Evolutionary conservation across 2,797 vertebrate genomes (phyloP).

Genomic region (Nothura maculosa): DNA sequence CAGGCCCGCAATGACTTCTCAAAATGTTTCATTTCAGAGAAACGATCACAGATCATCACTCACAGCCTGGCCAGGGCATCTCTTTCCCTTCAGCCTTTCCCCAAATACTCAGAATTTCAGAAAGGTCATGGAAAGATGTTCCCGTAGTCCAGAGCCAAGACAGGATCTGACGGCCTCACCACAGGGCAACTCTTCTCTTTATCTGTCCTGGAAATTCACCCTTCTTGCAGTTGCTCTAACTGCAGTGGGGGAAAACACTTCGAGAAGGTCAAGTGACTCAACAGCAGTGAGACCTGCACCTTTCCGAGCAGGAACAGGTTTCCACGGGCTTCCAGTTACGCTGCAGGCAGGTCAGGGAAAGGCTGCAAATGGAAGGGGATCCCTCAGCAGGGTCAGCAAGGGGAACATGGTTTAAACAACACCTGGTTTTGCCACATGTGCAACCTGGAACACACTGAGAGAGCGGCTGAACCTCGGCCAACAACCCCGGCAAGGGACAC

Average conservation of each 20-base stretch:
- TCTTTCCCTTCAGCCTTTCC: neutral
- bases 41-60: neutral
- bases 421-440: conserved; percentile 42
- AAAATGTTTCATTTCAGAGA: neutral
- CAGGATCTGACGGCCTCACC: neutral
- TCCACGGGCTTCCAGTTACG: conserved; percentile 60
- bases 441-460: conserved; percentile 5
- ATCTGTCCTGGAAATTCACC: conserved; percentile 25
- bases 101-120: neutral
- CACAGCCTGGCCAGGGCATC: accelerated
- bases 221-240: conserved; percentile 43
- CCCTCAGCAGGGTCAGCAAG: neutral
- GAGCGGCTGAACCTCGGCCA: conserved; percentile 35
- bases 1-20: accelerated
- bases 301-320: conserved; percentile 50
- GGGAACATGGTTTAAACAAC: conserved; percentile 48
- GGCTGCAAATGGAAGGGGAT: neutral
- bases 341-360: conserved; percentile 40
- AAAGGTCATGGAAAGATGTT: neutral
- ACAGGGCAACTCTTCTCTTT: neutral
- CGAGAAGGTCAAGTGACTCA: conserved; percentile 65
- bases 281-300: conserved; percentile 50
- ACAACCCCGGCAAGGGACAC: neutral
- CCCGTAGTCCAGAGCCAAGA: neutral
- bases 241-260: conserved; percentile 54